Evolutionary conservation across 2,888 invertebrate genomes (phyloP).

Genomic region (Drosophila mettleri): DNA sequence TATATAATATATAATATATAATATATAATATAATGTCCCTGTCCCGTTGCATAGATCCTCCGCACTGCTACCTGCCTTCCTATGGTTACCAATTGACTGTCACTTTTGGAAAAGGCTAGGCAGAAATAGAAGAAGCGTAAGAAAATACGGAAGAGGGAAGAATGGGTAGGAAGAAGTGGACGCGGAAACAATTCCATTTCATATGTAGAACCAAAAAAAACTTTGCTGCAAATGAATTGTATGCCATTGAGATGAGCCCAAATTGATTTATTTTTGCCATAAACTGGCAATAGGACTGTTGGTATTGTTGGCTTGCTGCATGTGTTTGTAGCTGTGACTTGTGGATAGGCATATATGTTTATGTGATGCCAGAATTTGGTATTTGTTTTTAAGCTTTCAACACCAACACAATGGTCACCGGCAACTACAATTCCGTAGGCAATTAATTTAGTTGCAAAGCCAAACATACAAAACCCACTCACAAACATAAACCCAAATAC

Average conservation of each 20-base stretch:
- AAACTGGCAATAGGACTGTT: slow-evolving; percentile 77
- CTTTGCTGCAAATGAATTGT: slow-evolving; percentile 81
- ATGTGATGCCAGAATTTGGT: slow-evolving; percentile 57
- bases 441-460: slow-evolving; percentile 78
- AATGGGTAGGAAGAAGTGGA: neutral
- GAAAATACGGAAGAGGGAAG: neutral
- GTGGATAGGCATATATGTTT: neutral
- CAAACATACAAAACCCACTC: slow-evolving; percentile 71
- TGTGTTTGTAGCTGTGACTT: slow-evolving; percentile 7
- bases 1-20: too few species aligned
- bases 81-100: slow-evolving; percentile 9
- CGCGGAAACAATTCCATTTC: neutral
- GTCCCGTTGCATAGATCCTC: too few species aligned
- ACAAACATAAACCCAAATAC: slow-evolving; percentile 4
- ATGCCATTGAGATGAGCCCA: slow-evolving; percentile 79
- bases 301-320: slow-evolving; percentile 57
- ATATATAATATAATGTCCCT: too few species aligned
- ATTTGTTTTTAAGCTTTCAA: slow-evolving; percentile 75
- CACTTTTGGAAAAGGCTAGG: slow-evolving; percentile 37
- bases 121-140: neutral
- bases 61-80: too few species aligned
- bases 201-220: slow-evolving; percentile 52
- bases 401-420: slow-evolving; percentile 61
- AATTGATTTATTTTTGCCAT: slow-evolving; percentile 81
- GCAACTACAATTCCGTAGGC: slow-evolving; percentile 79